Percentiles rank a stretch among this genome's conserved stretches.
phyloP scores from a whole-genome alignment of 1,140 invertebrate genomes.

The Eumaeus atala region DNA sequence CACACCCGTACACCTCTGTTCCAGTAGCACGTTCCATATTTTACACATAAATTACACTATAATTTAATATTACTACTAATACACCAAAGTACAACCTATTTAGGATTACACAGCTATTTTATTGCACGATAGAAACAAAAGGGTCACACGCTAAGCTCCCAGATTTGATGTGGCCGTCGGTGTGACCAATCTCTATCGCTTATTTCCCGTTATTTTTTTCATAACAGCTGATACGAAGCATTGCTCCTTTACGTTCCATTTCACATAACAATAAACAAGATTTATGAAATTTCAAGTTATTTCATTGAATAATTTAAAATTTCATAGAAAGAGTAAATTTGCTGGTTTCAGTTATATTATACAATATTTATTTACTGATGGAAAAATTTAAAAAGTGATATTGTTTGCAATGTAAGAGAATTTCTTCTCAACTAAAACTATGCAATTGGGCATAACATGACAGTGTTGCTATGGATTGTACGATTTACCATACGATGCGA shows the following conservation, averaged over 20 bases:
- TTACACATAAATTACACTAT: constrained; percentile 67
- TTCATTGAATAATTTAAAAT: no score
- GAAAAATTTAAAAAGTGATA: no score
- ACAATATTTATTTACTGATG: no score
- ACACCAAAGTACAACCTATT: constrained; percentile 53
- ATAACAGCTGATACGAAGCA: constrained; percentile 69
- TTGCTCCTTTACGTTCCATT: constrained; percentile 40
- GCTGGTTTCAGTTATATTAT: no score
- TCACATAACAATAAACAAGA: no score
- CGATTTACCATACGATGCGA: no score
- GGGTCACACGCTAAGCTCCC: constrained; percentile 71
- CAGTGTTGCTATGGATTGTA: no score
- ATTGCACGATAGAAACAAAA: constrained; percentile 70
- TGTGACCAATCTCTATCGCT: constrained; percentile 65
- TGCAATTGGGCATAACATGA: no score
- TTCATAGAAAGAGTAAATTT: no score
- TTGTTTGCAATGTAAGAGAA: no score
- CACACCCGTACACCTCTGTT: constrained; percentile 78
- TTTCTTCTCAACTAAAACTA: no score
- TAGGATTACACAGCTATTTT: constrained; percentile 70
- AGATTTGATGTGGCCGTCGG: constrained; percentile 72
- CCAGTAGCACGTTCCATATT: constrained; percentile 69
- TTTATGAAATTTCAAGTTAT: no score
- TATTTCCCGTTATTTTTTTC: constrained; percentile 71
- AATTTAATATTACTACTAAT: constrained; percentile 55